Base-by-base conservation (phyloP, 2,888 invertebrate genomes). In the Drosophila antonietae region DNA sequence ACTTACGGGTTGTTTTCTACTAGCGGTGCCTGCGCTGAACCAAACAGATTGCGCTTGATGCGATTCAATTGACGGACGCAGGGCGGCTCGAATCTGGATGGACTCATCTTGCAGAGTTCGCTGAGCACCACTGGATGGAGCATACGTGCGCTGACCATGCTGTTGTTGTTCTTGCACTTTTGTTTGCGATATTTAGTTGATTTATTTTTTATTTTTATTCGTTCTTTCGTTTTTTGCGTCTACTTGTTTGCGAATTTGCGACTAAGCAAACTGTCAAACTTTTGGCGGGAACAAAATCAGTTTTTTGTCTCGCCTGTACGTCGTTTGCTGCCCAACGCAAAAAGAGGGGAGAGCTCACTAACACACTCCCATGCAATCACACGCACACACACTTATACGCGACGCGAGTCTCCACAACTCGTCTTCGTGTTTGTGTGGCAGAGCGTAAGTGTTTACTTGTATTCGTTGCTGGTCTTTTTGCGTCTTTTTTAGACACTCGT, bases 21-120 rank as follows among this genome's bases (percentile, higher is more conserved):
- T 9, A 68, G 53, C 41, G 73, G 35, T 23, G 76, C 10, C 3
- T 62, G 90, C 15, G 88, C 76, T 10, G 90, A 75, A 9, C 92
- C 92, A 76, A 93, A 93, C 1, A 93, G 89, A 86, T 93, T 91
- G 58, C 90, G 91, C 81, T 92, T 93, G 51, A 92, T 90, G 70
- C 90, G 88, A 70, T 91, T 89, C 68, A 92, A 55, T 67, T 92
- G 91, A 4, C 83, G 79, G 46, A 81, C 90, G 63, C 90, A 91
- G 23, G 91, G 81, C 20, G 90, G 44, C 74, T 88, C 90, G 86
- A 52, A 75, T 79, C 68, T 15, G 88, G 46, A 89, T 88, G 59
- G 88, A 83, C 87, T 88, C 70, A 92, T 80, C 76, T 90, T 91
- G 74, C 90, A 90, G 70, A 92, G 84, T 66, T 92, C 92, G 37